Evolutionary conservation across 2,797 vertebrate species (phyloP), one percentile per base, ranked within the genome.

Genomic region (Microchirus variegatus): DNA sequence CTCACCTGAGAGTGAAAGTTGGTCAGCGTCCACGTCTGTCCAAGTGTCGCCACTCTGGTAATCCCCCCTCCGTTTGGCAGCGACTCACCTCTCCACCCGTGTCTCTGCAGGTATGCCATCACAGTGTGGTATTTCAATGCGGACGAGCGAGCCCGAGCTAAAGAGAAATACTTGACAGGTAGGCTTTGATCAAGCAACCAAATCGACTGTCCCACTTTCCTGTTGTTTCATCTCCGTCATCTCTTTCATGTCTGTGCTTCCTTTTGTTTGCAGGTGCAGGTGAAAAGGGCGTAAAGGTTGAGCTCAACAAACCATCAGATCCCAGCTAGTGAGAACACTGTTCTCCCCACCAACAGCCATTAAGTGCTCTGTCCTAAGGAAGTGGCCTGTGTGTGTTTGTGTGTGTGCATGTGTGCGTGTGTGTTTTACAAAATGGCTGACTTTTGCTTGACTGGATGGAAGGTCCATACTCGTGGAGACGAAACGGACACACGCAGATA

Each of bases 91-190:
- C 38, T 55, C 35, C 15, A 0, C 18, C 57, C 73, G 11, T 65
- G 35, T 90, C 83, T 90, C 70, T 73, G 51, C 87, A 99, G 98
- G 94, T 99, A 99, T 95, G 98, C 98, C 90, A 99, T 99, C 91
- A 99, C 97, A 5, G 96, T 99, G 78, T 99, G 98, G 98, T 99
- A 99, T 96, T 99, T 99, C 86, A 97, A 99, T 67, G 97, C 96
- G 86, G 95, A 99, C 64, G 98, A 99, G 87, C 93, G 97, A 90
- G 97, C 97, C 60, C 91, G 95, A 85, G 98, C 98, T 85, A 99
- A 99, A 95, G 96, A 97, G 91, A 99, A 99, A 84, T 98, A 99
- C 85, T 90, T 95, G 89, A 97, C 96, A 89, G 95, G 98, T 99
- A 92, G 64, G 75, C 52, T 38, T 59, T 37, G 2, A 67, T 1